Conservation (phyloP, 2,888 invertebrate species). For the Lepas anatifera region DNA sequence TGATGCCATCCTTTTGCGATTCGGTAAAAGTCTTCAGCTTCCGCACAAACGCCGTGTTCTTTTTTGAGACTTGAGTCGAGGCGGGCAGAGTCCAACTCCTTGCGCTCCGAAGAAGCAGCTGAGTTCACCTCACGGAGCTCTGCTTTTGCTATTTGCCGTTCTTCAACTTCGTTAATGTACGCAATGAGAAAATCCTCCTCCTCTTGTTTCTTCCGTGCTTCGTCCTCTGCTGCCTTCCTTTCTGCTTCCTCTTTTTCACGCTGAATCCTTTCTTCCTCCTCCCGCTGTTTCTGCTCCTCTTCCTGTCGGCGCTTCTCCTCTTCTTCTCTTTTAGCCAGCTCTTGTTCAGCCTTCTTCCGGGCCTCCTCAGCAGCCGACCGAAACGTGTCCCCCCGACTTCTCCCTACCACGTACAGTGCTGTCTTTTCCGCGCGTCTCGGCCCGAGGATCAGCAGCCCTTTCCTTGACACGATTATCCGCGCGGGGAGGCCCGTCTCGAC, state of each 20-base stretch:
- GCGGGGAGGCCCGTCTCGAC: too few species aligned
- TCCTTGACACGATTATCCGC: too few species aligned
- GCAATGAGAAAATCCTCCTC: background rate
- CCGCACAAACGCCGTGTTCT: constrained; percentile 94
- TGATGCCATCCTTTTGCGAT: constrained; percentile 60
- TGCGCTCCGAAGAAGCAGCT: background rate
- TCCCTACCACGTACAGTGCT: too few species aligned
- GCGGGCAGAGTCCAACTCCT: constrained; percentile 35
- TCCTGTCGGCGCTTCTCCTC: background rate
- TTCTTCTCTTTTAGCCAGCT: background rate
- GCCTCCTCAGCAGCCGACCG: background rate
- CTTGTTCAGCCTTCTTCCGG: background rate
- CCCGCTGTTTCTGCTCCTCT: background rate
- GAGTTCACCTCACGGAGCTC: background rate
- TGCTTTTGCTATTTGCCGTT: background rate
- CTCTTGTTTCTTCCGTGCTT: background rate
- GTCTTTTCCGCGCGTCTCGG: background rate
- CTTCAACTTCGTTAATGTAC: background rate
- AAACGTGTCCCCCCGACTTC: too few species aligned
- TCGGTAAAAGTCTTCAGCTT: constrained; percentile 58
- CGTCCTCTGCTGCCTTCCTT: background rate
- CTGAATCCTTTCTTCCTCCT: background rate
- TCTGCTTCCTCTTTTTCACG: background rate
- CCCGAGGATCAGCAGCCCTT: too few species aligned
- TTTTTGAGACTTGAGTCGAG: constrained; percentile 94